Percentiles rank a stretch among this genome's conserved stretches.
These are phyloP conservation scores for Blomia tropicalis DNA, from an alignment of 2,888 invertebrate species.

Conservation along the genomic window DNA sequence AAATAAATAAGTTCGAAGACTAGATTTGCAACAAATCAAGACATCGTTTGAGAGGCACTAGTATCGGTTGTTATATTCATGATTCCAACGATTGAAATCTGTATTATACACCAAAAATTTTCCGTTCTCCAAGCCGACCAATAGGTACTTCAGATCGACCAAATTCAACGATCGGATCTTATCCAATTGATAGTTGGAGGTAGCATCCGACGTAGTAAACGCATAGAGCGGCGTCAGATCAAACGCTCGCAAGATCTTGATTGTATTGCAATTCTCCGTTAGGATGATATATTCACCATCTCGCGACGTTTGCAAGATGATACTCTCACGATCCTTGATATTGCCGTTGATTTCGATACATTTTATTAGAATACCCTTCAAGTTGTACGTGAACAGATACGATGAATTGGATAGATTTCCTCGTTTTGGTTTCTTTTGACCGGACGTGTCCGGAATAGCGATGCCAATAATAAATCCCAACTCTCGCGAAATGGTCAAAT, in stretches of 20 bases:
- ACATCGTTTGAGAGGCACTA: conserved; percentile 4
- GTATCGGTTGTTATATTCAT: conserved; percentile 23
- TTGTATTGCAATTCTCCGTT: conserved; percentile 88
- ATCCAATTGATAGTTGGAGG: neutral
- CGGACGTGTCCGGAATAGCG: conserved; percentile 17
- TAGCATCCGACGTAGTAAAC: conserved; percentile 41
- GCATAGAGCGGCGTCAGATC: conserved; percentile 91
- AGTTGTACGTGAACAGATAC: conserved; percentile 25
- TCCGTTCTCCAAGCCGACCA: conserved; percentile 91
- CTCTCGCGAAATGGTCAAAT: conserved; percentile 24
- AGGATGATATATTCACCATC: conserved; percentile 98
- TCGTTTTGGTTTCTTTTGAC: neutral
- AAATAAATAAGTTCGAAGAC: neutral
- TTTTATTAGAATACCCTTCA: conserved; percentile 23
- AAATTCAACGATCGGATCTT: conserved; percentile 21
- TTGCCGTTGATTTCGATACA: conserved; percentile 18
- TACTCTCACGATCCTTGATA: conserved; percentile 25
- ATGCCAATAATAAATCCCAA: conserved; percentile 26
- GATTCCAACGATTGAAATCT: conserved; percentile 60
- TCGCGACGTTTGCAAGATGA: conserved; percentile 62
- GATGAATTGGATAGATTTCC: conserved; percentile 14
- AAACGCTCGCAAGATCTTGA: conserved; percentile 95
- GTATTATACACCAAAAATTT: conserved; percentile 98
- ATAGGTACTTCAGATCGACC: conserved; percentile 59
- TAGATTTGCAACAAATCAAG: neutral